Conservation (phyloP, 2,888 invertebrate genomes). For the Apamea anceps region DNA sequence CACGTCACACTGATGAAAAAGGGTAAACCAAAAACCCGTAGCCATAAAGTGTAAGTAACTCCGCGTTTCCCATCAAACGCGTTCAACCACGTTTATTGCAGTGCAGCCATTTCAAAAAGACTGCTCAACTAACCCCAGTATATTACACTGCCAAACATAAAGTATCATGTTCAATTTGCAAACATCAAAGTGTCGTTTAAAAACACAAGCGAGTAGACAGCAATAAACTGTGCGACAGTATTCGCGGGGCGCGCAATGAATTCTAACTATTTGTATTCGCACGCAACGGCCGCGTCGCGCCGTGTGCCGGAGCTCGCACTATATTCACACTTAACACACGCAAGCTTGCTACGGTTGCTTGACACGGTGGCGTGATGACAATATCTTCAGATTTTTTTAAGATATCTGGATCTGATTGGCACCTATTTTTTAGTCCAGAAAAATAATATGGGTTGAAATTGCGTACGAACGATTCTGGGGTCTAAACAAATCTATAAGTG, state of each 20-base stretch:
- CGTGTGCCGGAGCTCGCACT: slow-evolving; percentile 25
- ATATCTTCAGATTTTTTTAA: neutral
- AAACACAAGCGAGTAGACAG: slow-evolving; percentile 65
- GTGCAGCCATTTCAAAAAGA: slow-evolving; percentile 42
- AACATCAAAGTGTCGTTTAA: slow-evolving; percentile 68
- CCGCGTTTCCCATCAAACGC: slow-evolving; percentile 47
- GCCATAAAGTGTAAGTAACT: slow-evolving; percentile 23
- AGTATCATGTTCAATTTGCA: slow-evolving; percentile 69
- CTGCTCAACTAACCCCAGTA: slow-evolving; percentile 50
- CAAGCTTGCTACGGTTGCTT: too few species aligned
- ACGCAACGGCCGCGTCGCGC: slow-evolving; percentile 55
- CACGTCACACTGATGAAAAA: slow-evolving; percentile 23
- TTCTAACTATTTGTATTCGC: slow-evolving; percentile 67
- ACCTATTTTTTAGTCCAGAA: neutral
- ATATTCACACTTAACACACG: slow-evolving; percentile 61
- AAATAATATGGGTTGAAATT: neutral
- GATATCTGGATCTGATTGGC: neutral
- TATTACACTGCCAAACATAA: slow-evolving; percentile 60
- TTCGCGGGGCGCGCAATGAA: slow-evolving; percentile 68
- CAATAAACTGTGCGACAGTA: slow-evolving; percentile 66
- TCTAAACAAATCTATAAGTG: neutral
- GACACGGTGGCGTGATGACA: neutral
- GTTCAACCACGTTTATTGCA: slow-evolving; percentile 47
- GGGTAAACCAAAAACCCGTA: slow-evolving; percentile 9
- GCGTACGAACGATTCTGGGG: neutral